Evolutionary conservation across 1,140 invertebrate species (phyloP), one percentile per base, ranked within the genome.

Genomic region (Lordiphosa clarofinis): DNA sequence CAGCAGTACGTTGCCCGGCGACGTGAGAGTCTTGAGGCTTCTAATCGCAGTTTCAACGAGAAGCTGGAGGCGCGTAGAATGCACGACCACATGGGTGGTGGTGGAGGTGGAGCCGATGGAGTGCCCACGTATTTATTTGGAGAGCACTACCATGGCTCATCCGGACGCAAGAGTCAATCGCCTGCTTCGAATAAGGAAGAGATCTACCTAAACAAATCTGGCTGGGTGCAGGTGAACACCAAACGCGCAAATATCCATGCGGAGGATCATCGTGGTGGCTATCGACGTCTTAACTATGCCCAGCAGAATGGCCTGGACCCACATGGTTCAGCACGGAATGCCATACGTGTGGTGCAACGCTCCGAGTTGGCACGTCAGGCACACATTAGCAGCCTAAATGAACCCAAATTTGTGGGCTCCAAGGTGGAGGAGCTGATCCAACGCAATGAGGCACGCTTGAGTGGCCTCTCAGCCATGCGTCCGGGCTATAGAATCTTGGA

Each of bases 171-270:
- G n/a, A 59, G 73, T 5, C 46, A 44, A 4, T 66, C 66, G 0
- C 75, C 75, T 0, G 43, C 56, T 10, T 50, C 50, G 28, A 84
- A 70, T 38, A 87, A 84, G 24, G 84, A 89, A 54, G 87, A 89
- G 43, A 89, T 89, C 35, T 89, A 74, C 36, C 52, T 89, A 0
- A 89, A 89, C 65, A 89, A 89, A 48, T 89, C 88, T 10, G 88
- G 88, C 19, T 89, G 88, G 88, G 88, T 89, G 7, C 88, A 89
- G 35, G 88, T 89, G 10, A 89, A 84, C 47, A 71, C 70, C 2
- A 88, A 79, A 36, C 58, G 66, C 6, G 43, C 56, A 6, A 50
- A 44, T 10, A 37, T 37, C 5, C 28, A 5, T 31, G 65, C 62
- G 15, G 66, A 73, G 13, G 73, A 88, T 13, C 69, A 58, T 47